These are phyloP conservation scores for Temnopleurus reevesii DNA, from an alignment of 53 echinoderm and acorn worm species.

Conservation along the genomic window DNA sequence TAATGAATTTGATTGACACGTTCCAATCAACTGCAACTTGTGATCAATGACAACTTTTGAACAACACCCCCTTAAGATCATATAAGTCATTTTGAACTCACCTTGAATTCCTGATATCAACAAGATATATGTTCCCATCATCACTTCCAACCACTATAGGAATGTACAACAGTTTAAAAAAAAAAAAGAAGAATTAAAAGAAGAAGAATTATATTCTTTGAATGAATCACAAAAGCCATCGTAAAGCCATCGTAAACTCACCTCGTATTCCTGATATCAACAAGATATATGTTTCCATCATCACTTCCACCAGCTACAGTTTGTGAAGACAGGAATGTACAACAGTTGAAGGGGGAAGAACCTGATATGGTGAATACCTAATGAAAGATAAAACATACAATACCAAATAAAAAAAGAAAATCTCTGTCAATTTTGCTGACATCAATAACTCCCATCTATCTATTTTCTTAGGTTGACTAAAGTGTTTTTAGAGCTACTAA, in stretches of 20 bases:
- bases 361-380: constrained; percentile 76
- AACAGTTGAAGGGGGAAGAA: constrained; percentile 85
- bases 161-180: constrained; percentile 89
- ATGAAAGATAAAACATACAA: not conserved
- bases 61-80: too few relatives aligned
- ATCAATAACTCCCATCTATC: too few relatives aligned
- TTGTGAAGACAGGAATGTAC: constrained; percentile 74
- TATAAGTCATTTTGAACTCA: too few relatives aligned
- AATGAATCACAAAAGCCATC: too few relatives aligned
- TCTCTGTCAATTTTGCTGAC: too few relatives aligned
- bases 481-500: too few relatives aligned
- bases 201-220: too few relatives aligned
- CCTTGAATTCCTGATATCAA: constrained; percentile 82
- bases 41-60: too few relatives aligned
- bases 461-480: too few relatives aligned
- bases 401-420: not conserved
- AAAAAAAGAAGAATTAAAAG: too few relatives aligned
- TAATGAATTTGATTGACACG: too few relatives aligned
- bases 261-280: constrained; percentile 88
- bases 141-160: constrained; percentile 71
- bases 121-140: constrained; percentile 78
- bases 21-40: too few relatives aligned
- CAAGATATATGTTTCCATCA: constrained; percentile 84
- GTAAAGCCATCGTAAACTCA: constrained; percentile 9
- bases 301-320: constrained; percentile 73